Conservation (phyloP, 2,797 vertebrate genomes). For the Erethizon dorsatum region DNA sequence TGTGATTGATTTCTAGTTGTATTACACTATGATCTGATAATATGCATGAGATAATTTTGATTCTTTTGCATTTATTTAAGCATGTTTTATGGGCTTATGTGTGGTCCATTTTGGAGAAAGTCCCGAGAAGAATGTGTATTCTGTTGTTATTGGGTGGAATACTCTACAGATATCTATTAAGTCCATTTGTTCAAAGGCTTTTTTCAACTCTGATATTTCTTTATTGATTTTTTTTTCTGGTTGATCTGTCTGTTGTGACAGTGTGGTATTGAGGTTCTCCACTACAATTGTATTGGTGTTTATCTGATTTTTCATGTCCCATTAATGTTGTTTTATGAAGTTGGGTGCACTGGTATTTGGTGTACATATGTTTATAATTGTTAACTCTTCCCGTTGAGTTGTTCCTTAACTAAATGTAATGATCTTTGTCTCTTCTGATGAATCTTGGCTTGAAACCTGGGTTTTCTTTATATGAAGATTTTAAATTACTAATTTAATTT, state of each 20-base stretch:
- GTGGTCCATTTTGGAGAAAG: neutral
- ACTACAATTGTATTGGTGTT: neutral
- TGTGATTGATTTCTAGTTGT: neutral
- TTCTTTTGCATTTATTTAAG: neutral
- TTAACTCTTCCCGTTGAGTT: neutral
- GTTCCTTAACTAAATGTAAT: neutral
- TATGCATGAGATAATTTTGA: neutral
- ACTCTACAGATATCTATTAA: neutral
- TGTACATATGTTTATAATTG: neutral
- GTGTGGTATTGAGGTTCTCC: neutral
- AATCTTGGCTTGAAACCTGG: neutral
- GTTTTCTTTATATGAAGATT: neutral
- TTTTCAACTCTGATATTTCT: neutral
- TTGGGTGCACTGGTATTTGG: neutral
- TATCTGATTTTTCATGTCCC: neutral
- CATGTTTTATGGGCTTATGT: neutral
- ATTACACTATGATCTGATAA: neutral
- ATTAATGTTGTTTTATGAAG: neutral
- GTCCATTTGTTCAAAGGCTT: neutral
- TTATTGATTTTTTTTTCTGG: neutral
- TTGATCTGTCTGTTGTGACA: neutral
- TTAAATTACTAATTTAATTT: neutral
- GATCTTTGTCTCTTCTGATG: neutral
- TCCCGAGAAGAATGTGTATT: neutral
- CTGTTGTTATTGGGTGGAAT: neutral